Percentiles rank a stretch among this genome's conserved stretches.
Conservation (phyloP, 2,113 vertebrate species). For the Odocoileus virginianus region DNA sequence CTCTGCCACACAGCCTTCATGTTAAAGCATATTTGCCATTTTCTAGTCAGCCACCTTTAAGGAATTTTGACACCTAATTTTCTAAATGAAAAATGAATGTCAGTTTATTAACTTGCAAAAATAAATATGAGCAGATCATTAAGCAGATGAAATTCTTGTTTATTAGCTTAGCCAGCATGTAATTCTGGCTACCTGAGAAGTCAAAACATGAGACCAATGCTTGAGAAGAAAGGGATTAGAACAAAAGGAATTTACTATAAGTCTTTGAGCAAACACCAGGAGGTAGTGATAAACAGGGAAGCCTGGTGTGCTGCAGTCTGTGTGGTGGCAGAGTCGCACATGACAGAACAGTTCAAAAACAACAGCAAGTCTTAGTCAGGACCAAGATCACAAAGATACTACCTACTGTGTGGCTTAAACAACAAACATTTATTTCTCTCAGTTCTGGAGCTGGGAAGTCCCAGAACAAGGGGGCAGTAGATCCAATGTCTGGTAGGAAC, state of each 20-base stretch:
- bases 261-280: neutral
- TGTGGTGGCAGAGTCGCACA: neutral
- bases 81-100: neutral
- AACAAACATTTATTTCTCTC: neutral
- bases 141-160: neutral
- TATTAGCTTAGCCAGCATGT: neutral
- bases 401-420: neutral
- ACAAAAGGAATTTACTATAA: neutral
- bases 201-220: neutral
- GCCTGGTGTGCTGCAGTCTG: neutral
- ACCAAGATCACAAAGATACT: neutral
- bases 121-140: neutral
- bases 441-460: neutral
- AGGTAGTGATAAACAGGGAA: neutral
- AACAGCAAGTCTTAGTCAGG: neutral
- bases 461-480: neutral
- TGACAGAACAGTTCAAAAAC: neutral
- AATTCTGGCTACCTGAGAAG: neutral
- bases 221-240: neutral
- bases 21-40: neutral
- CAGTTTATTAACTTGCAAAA: neutral
- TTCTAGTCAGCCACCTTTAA: neutral
- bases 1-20: neutral
- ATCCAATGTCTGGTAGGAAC: neutral
- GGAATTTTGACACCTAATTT: neutral